Conservation (phyloP, 2,113 vertebrate species). For the Pelobates fuscus region DNA sequence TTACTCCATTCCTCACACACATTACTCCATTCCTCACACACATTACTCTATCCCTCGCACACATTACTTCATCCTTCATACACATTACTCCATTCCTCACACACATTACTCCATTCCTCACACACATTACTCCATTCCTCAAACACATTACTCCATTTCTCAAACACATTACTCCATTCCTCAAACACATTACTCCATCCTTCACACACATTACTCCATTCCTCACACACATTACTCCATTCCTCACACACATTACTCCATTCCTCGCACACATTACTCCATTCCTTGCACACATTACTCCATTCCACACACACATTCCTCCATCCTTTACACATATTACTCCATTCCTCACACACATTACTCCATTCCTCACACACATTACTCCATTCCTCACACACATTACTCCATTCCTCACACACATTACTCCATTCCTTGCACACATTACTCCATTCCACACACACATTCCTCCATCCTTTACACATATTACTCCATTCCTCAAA, state of each 20-base stretch:
- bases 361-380: not conserved
- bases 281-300: not conserved
- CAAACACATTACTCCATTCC: not conserved
- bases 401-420: not conserved
- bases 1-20: not conserved
- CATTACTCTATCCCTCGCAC: not conserved
- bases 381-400: not conserved
- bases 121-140: not conserved
- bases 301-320: not conserved
- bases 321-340: not conserved
- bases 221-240: not conserved
- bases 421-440: not conserved
- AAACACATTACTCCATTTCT: not conserved
- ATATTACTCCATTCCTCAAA: not conserved
- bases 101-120: not conserved
- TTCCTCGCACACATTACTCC: not conserved
- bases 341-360: not conserved
- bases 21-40: not conserved
- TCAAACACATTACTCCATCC: not conserved
- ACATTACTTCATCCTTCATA: not conserved
- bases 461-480: not conserved
- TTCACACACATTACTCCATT: not conserved
- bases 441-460: not conserved
- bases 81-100: not conserved
- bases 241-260: not conserved